A percentile compares a stretch with the other conserved stretches of the same genome.
Conservation (phyloP, 2,888 invertebrate species). For the Spisula subtruncata region DNA sequence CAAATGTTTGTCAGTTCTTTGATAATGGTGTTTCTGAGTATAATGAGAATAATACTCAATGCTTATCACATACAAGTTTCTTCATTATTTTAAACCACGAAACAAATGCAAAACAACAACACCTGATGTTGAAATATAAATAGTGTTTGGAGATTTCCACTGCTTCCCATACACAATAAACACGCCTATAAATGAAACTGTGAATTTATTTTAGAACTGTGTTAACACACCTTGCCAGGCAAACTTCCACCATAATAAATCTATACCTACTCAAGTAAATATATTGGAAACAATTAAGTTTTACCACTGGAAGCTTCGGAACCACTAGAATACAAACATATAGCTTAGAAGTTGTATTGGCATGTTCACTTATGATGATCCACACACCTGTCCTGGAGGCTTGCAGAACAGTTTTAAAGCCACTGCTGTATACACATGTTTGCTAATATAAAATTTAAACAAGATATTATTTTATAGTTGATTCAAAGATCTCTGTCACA, state of each 20-base stretch:
- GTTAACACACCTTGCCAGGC: constrained; percentile 19
- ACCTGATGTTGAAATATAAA: too few species aligned
- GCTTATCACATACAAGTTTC: too few species aligned
- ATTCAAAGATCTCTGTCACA: too few species aligned
- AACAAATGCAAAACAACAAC: too few species aligned
- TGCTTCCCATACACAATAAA: background rate
- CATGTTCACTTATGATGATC: constrained; percentile 16
- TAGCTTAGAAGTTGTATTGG: constrained; percentile 14
- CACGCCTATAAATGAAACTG: constrained; percentile 2
- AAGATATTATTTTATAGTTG: too few species aligned
- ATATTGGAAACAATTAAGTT: constrained; percentile 14
- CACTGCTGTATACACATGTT: background rate
- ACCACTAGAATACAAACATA: constrained; percentile 7
- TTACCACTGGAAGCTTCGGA: background rate
- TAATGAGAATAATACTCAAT: too few species aligned
- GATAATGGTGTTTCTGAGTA: too few species aligned
- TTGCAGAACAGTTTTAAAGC: background rate
- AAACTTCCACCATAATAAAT: constrained; percentile 17
- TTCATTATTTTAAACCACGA: too few species aligned
- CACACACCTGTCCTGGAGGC: background rate
- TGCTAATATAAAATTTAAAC: too few species aligned
- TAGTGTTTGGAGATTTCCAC: background rate
- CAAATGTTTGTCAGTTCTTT: too few species aligned
- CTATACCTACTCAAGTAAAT: constrained; percentile 15
- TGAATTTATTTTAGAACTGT: background rate